Evolutionary conservation across 2,797 vertebrate species (phyloP), one percentile per base, ranked within the genome.

Genomic region (Podargus strigoides): DNA sequence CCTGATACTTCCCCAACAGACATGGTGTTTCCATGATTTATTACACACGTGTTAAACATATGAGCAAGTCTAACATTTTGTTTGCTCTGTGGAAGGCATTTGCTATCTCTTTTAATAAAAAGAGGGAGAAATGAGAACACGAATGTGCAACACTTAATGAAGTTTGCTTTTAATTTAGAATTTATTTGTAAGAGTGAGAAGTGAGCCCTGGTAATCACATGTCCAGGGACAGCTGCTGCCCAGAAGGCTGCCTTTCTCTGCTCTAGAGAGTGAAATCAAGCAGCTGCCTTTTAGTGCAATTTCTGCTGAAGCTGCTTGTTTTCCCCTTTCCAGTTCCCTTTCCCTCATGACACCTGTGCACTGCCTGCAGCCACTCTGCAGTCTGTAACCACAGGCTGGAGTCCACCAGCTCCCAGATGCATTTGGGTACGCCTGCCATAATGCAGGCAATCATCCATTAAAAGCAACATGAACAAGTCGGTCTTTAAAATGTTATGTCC

Each of bases 181-280:
- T 95, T 79, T 92, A 90, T 86, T 96, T 94, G 73, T 62, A 53
- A 37, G 79, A 84, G 84, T 95, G 92, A 95, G 90, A 92, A 95
- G 90, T 94, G 87, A 95, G n/a, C 60, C 60, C 83, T 64, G 46
- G 27, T 60, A 84, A 72, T 94, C 94, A 30, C 80, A 96, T 95
- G 93, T 89, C 81, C 62, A 84, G 90, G 74, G 85, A 78, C 97
- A 98, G 96, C 95, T 97, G 97, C 95, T 96, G 72, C 88, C 81
- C 82, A 73, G 82, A 86, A 97, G 90, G 52, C 78, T 96, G 86
- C 84, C 76, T 92, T 93, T 85, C 80, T 95, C 90, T 16, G 12
- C 30, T 42, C 88, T 94, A 62, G 39, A 30, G 62, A 70, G 30
- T 12, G 4, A 97, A 94, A 95, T 93, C 66, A 79, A 96, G 92